These are phyloP conservation scores for Bergia sp. DNA, from an alignment of 92 coral and sea anemone species.

Conservation along the genomic window DNA sequence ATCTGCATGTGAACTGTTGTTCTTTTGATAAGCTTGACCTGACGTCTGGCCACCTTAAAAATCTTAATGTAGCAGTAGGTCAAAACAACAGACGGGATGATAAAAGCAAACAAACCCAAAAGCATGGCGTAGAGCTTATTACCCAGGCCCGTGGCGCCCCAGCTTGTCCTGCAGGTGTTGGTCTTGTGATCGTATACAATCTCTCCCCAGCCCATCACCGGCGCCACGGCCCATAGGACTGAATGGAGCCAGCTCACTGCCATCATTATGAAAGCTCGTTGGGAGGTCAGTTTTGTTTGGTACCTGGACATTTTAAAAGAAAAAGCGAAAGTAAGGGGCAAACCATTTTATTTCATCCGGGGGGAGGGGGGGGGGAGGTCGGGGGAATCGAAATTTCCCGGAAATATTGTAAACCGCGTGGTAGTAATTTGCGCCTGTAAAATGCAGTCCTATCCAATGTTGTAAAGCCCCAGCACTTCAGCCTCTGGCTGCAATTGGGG, in stretches of 20 bases:
- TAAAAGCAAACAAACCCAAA: slow-evolving; percentile 67
- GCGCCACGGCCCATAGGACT: slow-evolving; percentile 79
- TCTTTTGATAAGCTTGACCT: slow-evolving; percentile 62
- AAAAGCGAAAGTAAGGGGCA: not conserved
- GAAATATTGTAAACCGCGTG: too few species aligned
- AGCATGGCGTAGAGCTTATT: slow-evolving; percentile 63
- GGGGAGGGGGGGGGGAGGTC: too few species aligned
- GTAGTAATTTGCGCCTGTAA: too few species aligned
- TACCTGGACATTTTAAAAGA: slow-evolving; percentile 53
- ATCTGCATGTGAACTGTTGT: slow-evolving; percentile 54
- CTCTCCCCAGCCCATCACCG: slow-evolving; percentile 89
- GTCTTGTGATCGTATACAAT: slow-evolving; percentile 68
- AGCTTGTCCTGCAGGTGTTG: slow-evolving; percentile 82
- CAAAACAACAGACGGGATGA: slow-evolving; percentile 60
- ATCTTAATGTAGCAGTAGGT: slow-evolving; percentile 70
- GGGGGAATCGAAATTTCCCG: too few species aligned
- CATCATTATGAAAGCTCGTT: slow-evolving; percentile 62
- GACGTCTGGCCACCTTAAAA: slow-evolving; percentile 72
- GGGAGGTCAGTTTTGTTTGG: slow-evolving; percentile 66
- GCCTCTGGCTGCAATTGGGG: too few species aligned
- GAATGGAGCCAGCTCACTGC: slow-evolving; percentile 80
- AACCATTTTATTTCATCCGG: not conserved
- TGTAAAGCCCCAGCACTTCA: too few species aligned
- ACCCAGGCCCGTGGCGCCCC: slow-evolving; percentile 73
- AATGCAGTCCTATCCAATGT: too few species aligned